Evolutionary conservation across 2,888 invertebrate genomes (phyloP).

Genomic region (Ctenicera cuprea): DNA sequence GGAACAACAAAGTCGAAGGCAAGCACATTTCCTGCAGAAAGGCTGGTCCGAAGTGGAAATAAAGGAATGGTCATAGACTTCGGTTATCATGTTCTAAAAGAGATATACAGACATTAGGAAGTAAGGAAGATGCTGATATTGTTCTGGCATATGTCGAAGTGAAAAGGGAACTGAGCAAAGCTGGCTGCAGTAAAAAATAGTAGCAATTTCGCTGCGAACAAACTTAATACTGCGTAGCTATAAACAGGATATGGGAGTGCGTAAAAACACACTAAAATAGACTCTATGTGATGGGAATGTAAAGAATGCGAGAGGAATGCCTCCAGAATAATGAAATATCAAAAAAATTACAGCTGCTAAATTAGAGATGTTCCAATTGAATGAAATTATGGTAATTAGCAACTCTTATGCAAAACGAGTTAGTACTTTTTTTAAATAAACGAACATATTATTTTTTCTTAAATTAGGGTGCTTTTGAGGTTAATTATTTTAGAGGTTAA

Average conservation of each 20-base stretch:
- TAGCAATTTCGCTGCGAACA: conserved; percentile 45
- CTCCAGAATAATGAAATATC: neutral
- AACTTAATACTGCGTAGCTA: conserved; percentile 37
- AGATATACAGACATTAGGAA: conserved; percentile 37
- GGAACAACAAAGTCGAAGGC: conserved; percentile 20
- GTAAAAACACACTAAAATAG: conserved; percentile 44
- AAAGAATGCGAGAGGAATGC: conserved; percentile 12
- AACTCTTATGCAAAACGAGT: neutral
- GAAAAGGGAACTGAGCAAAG: conserved; percentile 33
- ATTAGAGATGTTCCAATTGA: conserved; percentile 1
- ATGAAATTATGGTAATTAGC: neutral
- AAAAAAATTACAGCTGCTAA: neutral
- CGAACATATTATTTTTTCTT: too few species aligned
- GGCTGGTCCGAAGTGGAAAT: conserved; percentile 36
- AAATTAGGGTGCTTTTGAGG: too few species aligned
- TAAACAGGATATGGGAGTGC: conserved; percentile 44
- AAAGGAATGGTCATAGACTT: conserved; percentile 40
- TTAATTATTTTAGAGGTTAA: too few species aligned
- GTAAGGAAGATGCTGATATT: conserved; percentile 20
- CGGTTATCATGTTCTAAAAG: conserved; percentile 41
- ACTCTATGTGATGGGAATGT: conserved; percentile 39
- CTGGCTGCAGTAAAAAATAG: conserved; percentile 40
- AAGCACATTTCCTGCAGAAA: conserved; percentile 24
- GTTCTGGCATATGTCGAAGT: conserved; percentile 26
- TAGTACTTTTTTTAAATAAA: too few species aligned